Base-by-base conservation (phyloP, 2,888 invertebrate genomes). In the Sisyra terminalis region DNA sequence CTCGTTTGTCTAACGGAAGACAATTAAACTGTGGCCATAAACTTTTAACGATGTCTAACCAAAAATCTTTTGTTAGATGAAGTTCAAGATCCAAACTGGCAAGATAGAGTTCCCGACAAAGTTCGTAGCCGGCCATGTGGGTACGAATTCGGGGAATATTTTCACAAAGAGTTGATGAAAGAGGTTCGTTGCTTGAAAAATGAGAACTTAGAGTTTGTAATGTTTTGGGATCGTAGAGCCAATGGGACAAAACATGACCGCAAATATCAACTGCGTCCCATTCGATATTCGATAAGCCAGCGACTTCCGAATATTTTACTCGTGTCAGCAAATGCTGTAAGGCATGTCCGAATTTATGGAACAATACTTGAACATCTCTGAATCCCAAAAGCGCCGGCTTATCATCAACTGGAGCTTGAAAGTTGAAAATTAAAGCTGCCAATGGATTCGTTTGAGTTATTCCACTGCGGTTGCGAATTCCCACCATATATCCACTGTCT, bases 211-310 rank as follows among this genome's bases (percentile, higher is more conserved):
- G 70, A 37, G 57, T 60, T 39, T 66, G 59, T 29, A 77, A 56
- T 2, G 67, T 60, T 1, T 69, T 63, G 51, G 68, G 65, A 50
- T 85, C 78, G 48, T 76, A 77, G 6, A 88, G 61, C 78, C 87
- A 89, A 55, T 82, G 78, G 1, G 73, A 69, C 73, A 96, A 73
- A 43, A 96, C 84, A 51, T 85, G 71, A 1, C 86, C 80, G 46
- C 83, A 79, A 1, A 90, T 75, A 55, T 84, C 81, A 0, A 85
- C 79, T 1, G 88, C 85, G 61, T 97, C 97, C 89, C 90, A 92
- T 65, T 96, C 96, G 1, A 94, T 73, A 57, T 86, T 87, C 0
- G 80, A 79, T 15, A 84, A 63, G 1, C 93, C 93, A 2, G 89
- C 76, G 0, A 90, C 73, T 58, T 92, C 89, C 1, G 81, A 73